Evolutionary conservation across 64 coral and sea anemone genomes (phyloP).

Genomic region (Montipora foliosa): DNA sequence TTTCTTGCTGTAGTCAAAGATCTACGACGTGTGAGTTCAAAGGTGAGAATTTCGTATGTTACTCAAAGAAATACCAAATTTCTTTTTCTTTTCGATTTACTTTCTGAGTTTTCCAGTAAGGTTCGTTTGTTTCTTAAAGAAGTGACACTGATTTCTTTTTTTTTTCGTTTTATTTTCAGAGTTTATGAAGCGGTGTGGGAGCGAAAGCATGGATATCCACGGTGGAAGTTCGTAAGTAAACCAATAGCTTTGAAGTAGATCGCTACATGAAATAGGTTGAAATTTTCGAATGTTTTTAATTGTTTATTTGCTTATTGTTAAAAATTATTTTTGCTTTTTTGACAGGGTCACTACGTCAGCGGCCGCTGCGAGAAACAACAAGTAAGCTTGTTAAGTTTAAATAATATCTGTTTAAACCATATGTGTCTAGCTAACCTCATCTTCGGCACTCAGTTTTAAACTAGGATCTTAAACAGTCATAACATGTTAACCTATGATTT

Average conservation of each 20-base stretch:
- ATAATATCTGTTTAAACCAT: not conserved
- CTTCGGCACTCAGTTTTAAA: not conserved
- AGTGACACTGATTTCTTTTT: not conserved
- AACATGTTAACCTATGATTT: not conserved
- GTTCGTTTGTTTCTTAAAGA: too few species aligned
- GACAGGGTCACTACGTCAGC: too few species aligned
- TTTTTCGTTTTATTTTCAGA: slow-evolving; percentile 8
- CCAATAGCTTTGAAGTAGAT: not conserved
- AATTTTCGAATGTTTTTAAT: too few species aligned
- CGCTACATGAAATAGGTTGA: too few species aligned
- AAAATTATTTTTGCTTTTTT: too few species aligned
- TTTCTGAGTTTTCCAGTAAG: too few species aligned
- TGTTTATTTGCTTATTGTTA: too few species aligned
- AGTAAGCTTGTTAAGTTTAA: not conserved
- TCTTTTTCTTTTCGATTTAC: too few species aligned
- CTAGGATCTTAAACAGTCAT: not conserved
- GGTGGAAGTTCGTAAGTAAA: slow-evolving; percentile 6
- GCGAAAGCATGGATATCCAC: not conserved
- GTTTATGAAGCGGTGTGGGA: not conserved
- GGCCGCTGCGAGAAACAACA: not conserved
- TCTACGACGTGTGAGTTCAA: too few species aligned
- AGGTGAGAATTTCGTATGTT: too few species aligned
- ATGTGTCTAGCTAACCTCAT: not conserved
- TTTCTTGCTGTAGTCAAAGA: too few species aligned
- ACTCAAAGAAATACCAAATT: too few species aligned